Evolutionary conservation across 2,888 invertebrate species (phyloP).

Genomic region (Polyommatus iphigenia): DNA sequence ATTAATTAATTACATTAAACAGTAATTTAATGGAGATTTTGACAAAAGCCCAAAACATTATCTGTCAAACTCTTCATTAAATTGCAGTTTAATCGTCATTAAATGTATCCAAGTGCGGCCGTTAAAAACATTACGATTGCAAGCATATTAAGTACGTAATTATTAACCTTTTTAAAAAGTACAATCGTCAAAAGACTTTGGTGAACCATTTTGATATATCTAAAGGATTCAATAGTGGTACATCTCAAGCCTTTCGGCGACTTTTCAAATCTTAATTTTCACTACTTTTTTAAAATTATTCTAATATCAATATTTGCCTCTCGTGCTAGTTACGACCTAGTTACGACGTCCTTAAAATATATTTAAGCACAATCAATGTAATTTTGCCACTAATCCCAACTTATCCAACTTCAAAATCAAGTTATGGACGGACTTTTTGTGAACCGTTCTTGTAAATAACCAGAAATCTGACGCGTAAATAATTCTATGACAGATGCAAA

Average conservation of each 20-base stretch:
- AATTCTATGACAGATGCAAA: constrained; percentile 17
- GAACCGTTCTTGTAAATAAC: constrained; percentile 1
- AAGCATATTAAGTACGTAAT: too few species aligned
- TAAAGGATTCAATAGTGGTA: neutral
- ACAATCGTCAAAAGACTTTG: too few species aligned
- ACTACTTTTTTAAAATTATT: neutral
- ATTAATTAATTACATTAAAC: too few species aligned
- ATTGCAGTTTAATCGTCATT: too few species aligned
- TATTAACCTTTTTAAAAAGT: neutral
- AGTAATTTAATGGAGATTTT: too few species aligned
- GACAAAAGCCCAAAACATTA: too few species aligned
- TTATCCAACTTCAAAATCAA: neutral
- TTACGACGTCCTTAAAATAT: neutral
- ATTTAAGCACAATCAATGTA: neutral
- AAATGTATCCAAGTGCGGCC: neutral
- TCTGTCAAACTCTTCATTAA: too few species aligned
- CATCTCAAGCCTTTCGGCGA: neutral
- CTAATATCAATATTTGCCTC: neutral
- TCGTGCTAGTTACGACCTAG: neutral
- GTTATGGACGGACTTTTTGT: constrained; percentile 30
- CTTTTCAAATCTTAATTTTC: neutral
- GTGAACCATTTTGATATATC: neutral
- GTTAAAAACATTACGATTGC: neutral
- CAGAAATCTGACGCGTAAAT: constrained; percentile 2
- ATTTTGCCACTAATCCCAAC: neutral